Conservation (phyloP, 2,888 invertebrate species). For the Amiota minor region DNA sequence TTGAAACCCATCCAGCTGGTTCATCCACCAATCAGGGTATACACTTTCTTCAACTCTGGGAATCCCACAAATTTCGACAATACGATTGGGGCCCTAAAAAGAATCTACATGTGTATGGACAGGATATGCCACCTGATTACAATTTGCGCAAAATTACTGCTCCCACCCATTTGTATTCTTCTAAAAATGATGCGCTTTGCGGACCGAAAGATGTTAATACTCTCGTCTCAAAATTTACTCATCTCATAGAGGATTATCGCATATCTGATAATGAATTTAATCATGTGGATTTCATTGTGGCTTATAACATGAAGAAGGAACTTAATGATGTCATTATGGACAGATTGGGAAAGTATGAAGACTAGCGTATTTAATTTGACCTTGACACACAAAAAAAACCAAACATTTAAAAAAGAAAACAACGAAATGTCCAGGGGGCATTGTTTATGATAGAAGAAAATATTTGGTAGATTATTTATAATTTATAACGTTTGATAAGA, state of each 20-base stretch:
- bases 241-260: constrained; percentile 62
- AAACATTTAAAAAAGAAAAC: too few species aligned
- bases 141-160: constrained; percentile 62
- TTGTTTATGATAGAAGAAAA: too few species aligned
- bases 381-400: neutral
- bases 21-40: constrained; percentile 67
- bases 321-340: constrained; percentile 60
- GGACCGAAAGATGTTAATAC: constrained; percentile 62
- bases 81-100: constrained; percentile 64
- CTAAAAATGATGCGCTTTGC: constrained; percentile 63
- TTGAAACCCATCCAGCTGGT: constrained; percentile 68
- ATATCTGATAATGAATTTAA: constrained; percentile 63
- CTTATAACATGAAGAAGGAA: constrained; percentile 59
- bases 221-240: constrained; percentile 49
- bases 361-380: neutral
- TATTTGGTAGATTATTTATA: neutral
- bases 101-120: constrained; percentile 57
- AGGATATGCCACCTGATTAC: constrained; percentile 61
- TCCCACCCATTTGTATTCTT: constrained; percentile 62
- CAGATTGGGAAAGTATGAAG: constrained; percentile 42
- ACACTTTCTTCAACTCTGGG: constrained; percentile 61
- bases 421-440: too few species aligned
- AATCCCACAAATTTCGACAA: constrained; percentile 61
- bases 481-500: neutral
- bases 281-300: constrained; percentile 68